Evolutionary conservation across 2,113 vertebrate species (phyloP).

Genomic region (Amphiprion percula): DNA sequence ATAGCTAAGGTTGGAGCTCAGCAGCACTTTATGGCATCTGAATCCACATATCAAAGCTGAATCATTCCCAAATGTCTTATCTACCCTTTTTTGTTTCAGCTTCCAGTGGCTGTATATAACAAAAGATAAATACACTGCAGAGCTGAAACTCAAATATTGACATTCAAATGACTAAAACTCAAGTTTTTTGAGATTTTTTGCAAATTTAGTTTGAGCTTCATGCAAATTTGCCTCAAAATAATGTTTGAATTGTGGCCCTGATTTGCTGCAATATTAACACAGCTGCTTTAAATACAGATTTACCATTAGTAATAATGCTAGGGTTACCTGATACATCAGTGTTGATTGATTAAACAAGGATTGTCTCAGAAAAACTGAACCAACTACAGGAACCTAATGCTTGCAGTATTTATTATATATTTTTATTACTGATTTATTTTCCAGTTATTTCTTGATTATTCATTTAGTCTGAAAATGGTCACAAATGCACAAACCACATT

Average conservation of each 20-base stretch:
- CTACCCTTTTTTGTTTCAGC: background rate
- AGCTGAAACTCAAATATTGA: conserved; percentile 30
- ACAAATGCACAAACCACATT: background rate
- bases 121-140: background rate
- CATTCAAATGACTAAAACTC: background rate
- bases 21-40: no score
- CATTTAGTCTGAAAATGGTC: background rate
- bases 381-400: background rate
- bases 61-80: background rate
- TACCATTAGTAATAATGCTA: no score
- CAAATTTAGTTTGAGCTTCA: background rate
- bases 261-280: no score
- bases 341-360: background rate
- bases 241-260: background rate
- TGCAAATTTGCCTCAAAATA: background rate
- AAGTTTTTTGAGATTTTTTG: conserved; percentile 1
- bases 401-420: background rate
- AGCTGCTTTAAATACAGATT: no score
- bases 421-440: background rate
- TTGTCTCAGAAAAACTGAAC: background rate
- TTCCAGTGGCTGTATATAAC: background rate
- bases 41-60: background rate
- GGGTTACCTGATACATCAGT: background rate
- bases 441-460: fast-evolving
- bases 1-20: no score